Evolutionary conservation across 2,888 invertebrate species (phyloP).

Genomic region (Lagria hirta): DNA sequence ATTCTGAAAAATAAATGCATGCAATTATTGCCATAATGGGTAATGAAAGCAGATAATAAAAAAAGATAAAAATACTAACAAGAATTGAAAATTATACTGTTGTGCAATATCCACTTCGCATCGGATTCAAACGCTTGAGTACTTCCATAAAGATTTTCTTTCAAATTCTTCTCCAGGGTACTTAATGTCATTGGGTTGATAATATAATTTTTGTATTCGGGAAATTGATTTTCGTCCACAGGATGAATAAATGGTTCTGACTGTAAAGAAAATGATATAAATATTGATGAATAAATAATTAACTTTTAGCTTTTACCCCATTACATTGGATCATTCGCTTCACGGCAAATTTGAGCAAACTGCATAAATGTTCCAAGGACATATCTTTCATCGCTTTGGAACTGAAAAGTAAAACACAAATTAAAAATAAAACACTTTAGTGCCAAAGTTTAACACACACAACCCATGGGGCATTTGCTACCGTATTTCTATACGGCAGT

Average conservation of each 20-base stretch:
- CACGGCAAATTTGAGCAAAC: constrained; percentile 76
- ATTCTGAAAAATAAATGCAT: too few species aligned
- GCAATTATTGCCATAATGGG: too few species aligned
- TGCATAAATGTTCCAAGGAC: constrained; percentile 72
- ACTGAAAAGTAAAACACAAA: constrained; percentile 33
- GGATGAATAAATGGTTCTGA: constrained; percentile 77
- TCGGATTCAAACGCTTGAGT: constrained; percentile 89
- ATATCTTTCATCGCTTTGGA: constrained; percentile 71
- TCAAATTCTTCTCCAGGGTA: constrained; percentile 74
- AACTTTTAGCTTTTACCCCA: constrained; percentile 80
- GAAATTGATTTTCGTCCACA: constrained; percentile 70
- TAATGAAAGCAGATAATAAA: neutral
- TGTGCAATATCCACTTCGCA: constrained; percentile 92
- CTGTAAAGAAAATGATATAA: constrained; percentile 53
- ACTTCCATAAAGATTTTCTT: constrained; percentile 75
- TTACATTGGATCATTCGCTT: constrained; percentile 77
- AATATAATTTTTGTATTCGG: constrained; percentile 79
- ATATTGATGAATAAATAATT: too few species aligned
- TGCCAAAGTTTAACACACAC: too few species aligned
- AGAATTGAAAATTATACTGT: constrained; percentile 87
- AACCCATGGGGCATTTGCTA: too few species aligned
- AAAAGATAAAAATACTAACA: constrained; percentile 49
- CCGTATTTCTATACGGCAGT: too few species aligned
- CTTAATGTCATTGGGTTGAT: constrained; percentile 85
- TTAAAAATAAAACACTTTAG: too few species aligned